Conservation (phyloP, 2,113 vertebrate genomes). For the Brachionichthys hirsutus region DNA sequence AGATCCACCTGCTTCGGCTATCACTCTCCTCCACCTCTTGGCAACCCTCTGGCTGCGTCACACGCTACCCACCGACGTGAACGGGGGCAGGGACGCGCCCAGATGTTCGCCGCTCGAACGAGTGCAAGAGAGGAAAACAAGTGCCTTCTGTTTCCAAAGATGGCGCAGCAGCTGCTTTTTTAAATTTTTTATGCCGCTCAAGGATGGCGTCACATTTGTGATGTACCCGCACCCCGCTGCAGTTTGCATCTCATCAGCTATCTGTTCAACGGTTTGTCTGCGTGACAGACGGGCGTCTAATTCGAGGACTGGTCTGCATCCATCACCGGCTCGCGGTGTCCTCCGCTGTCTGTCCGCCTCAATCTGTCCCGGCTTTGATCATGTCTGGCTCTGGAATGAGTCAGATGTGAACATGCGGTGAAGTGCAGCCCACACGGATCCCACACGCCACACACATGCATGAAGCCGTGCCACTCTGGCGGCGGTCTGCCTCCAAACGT, state of each 20-base stretch:
- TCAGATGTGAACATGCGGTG: slow-evolving; percentile 33
- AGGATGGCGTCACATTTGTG: slow-evolving; percentile 2
- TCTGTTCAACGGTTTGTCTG: slow-evolving; percentile 8
- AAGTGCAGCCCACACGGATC: slow-evolving; percentile 34
- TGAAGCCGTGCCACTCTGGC: slow-evolving; percentile 4
- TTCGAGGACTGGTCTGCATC: slow-evolving; percentile 43
- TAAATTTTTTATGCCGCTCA: background rate
- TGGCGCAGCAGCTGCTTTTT: slow-evolving; percentile 30
- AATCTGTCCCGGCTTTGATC: slow-evolving; percentile 60
- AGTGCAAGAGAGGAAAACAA: background rate
- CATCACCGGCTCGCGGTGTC: slow-evolving; percentile 44
- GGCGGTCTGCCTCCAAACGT: slow-evolving; percentile 22
- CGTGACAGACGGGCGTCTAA: slow-evolving; percentile 32
- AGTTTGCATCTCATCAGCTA: slow-evolving; percentile 24
- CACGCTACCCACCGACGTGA: slow-evolving; percentile 3
- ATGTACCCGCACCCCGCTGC: slow-evolving; percentile 1
- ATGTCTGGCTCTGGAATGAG: slow-evolving; percentile 48
- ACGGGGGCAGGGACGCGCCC: background rate
- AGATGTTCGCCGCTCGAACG: slow-evolving; percentile 29
- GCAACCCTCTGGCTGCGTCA: slow-evolving; percentile 21
- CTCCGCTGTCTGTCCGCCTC: slow-evolving; percentile 53
- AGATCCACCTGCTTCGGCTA: slow-evolving; percentile 27
- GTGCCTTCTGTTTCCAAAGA: slow-evolving; percentile 29
- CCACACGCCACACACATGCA: background rate
- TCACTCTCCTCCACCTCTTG: slow-evolving; percentile 17